Conservation (phyloP, 2,797 vertebrate genomes). For the Diglossa cyanea region DNA sequence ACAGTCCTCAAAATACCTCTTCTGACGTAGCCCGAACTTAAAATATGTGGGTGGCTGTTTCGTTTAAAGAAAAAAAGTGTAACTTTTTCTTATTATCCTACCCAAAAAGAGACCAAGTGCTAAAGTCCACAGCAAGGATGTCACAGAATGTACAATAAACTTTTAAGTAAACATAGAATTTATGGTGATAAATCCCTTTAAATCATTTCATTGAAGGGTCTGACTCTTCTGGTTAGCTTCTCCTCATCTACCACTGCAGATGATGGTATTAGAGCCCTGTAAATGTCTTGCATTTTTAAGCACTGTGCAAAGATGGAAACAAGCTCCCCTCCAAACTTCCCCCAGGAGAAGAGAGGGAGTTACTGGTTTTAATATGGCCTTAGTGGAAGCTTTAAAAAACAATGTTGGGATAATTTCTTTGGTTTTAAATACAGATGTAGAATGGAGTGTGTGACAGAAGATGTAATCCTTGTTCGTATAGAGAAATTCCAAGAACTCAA, state of each 20-base stretch:
- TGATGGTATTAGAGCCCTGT: neutral
- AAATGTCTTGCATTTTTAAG: neutral
- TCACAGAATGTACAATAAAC: neutral
- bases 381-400: neutral
- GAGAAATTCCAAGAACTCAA: neutral
- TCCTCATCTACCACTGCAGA: neutral
- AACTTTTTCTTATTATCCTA: neutral
- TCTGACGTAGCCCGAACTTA: neutral
- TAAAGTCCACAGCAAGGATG: neutral
- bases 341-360: neutral
- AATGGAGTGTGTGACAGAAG: neutral
- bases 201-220: neutral
- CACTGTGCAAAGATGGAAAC: neutral
- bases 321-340: neutral
- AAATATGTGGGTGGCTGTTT: neutral
- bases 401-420: neutral
- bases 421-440: neutral
- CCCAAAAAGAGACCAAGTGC: neutral
- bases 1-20: neutral
- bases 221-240: neutral
- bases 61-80: neutral
- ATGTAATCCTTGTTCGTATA: neutral
- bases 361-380: neutral
- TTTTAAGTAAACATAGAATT: neutral
- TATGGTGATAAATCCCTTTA: neutral